A percentile compares a stretch with the other conserved stretches of the same genome.
These are phyloP conservation scores for Engystomops pustulosus DNA, from an alignment of 2,113 vertebrate genomes.

Conservation along the genomic window DNA sequence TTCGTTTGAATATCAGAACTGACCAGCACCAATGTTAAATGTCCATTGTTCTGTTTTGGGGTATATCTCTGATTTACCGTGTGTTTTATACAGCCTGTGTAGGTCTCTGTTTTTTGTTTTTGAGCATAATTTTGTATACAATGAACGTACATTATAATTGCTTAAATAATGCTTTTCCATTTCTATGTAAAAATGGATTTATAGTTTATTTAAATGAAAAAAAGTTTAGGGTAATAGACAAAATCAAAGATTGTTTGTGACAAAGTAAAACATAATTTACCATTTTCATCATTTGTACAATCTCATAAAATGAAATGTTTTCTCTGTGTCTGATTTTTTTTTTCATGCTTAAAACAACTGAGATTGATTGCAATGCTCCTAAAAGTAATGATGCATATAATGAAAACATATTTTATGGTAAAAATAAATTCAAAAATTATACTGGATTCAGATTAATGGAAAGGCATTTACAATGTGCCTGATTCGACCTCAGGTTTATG, in stretches of 20 bases:
- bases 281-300: slow-evolving; percentile 68
- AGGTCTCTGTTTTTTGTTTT: too few species aligned
- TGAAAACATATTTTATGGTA: slow-evolving; percentile 80
- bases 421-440: slow-evolving; percentile 77
- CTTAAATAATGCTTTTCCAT: background rate
- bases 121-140: too few species aligned
- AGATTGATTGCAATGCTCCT: slow-evolving; percentile 78
- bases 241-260: slow-evolving; percentile 67
- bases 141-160: too few species aligned
- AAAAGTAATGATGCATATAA: slow-evolving; percentile 83
- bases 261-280: slow-evolving; percentile 70
- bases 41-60: too few species aligned
- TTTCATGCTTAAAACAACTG: slow-evolving; percentile 71
- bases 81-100: too few species aligned
- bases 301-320: slow-evolving; percentile 77
- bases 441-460: slow-evolving; percentile 74
- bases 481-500: slow-evolving; percentile 68
- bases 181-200: background rate
- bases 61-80: too few species aligned
- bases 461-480: slow-evolving; percentile 72
- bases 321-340: slow-evolving; percentile 77
- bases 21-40: too few species aligned
- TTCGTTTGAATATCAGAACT: too few species aligned
- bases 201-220: background rate
- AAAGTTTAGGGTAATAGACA: background rate